Evolutionary conservation across 1,140 invertebrate genomes (phyloP).

Genomic region (Nymphalis io): DNA sequence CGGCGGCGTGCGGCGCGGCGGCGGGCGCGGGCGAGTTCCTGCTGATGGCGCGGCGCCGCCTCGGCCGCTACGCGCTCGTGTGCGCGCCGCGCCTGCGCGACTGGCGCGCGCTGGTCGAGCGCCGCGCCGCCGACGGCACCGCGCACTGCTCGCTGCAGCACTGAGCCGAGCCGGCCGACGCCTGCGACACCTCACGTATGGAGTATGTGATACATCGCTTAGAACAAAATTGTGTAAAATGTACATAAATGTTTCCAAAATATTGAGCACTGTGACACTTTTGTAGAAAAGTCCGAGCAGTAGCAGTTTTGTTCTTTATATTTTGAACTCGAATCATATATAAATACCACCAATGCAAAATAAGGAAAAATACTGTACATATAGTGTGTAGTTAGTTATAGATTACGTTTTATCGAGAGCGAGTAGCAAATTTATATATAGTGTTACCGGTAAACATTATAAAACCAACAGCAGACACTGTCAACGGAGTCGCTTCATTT

Average conservation of each 20-base stretch:
- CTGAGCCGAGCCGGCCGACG: constrained; percentile 12
- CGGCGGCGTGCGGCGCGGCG: constrained; percentile 85
- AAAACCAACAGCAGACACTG: too few relatives aligned
- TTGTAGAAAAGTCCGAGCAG: too few relatives aligned
- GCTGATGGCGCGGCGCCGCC: constrained; percentile 87
- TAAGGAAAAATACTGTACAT: not conserved
- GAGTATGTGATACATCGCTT: not conserved
- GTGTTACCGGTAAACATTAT: not conserved
- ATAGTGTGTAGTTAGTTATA: not conserved
- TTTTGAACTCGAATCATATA: not conserved
- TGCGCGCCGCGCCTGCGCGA: constrained; percentile 87
- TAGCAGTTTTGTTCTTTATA: not conserved
- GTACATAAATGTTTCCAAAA: too few relatives aligned
- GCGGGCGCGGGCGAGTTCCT: constrained; percentile 89
- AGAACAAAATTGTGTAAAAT: not conserved
- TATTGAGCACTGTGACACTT: too few relatives aligned
- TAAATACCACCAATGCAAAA: not conserved
- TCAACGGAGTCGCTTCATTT: too few relatives aligned
- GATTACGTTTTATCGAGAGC: not conserved
- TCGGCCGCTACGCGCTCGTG: constrained; percentile 85
- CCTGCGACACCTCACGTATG: too few relatives aligned
- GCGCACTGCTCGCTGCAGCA: constrained; percentile 84
- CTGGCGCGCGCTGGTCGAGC: constrained; percentile 84
- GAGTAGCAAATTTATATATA: not conserved
- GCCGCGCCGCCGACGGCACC: constrained; percentile 81